Evolutionary conservation across 2,797 vertebrate species (phyloP), one percentile per base, ranked within the genome.

Genomic region (Brotula barbata): DNA sequence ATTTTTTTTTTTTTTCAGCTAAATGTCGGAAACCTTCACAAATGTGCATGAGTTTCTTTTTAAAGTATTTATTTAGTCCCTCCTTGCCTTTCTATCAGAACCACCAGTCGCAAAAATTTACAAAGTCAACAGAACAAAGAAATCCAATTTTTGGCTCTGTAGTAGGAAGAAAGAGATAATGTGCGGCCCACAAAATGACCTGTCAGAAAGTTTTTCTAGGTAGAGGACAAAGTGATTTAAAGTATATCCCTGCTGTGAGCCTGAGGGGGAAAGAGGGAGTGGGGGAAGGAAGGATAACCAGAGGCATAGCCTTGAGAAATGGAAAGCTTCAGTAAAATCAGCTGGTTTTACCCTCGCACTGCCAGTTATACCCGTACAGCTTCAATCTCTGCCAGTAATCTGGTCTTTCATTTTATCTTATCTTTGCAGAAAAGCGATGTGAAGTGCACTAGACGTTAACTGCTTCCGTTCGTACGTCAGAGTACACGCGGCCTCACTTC

Each of bases 151-250:
- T 47, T 41, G 66, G 56, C 58, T 79, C 59, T 71, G 54, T 36
- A 31, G 66, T 28, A 40, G 53, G 63, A 74, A 80, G 68, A 64
- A 68, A 78, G 54, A 68, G 58, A 80, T 80, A 74, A n/a, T 80
- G 67, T 77, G 65, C 57, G 7, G 77, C 68, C 70, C 71, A 72
- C 52, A 58, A 78, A 85, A 78, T 33, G 56, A 67, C 73, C 82
- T 72, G 81, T 77, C 80, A 82, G 73, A 79, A 81, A 76, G 67
- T 83, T 83, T 78, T 74, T 72, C 65, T 50, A 64, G 74, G 74
- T 73, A 67, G 77, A 88, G 80, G 84, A 86, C 84, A 84, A 82
- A 83, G 81, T 80, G 75, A 78, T 85, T 78, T 75, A 80, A 86
- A 83, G 75, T 68, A 51, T 37, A 21, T 75, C 67, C 80, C 81